Evolutionary conservation across 2,113 vertebrate genomes (phyloP), one percentile per base, ranked within the genome.

Genomic region (Nycticryphes semicollaris): DNA sequence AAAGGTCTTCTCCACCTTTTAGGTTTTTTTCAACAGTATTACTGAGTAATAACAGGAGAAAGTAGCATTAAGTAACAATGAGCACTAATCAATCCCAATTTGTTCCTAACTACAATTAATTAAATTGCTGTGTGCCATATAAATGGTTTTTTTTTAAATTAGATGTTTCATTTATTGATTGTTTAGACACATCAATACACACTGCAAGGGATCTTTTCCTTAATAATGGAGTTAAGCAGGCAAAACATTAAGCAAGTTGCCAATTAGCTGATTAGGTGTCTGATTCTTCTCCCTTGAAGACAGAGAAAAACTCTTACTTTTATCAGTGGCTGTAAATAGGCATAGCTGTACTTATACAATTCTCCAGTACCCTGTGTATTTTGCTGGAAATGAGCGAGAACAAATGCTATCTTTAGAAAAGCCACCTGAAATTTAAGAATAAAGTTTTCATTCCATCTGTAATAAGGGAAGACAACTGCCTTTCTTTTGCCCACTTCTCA

Each of bases 31-130:
- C 41, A 60, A 47, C n/a, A 51, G 56, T 78, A 75, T 43, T 89
- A 41, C 53, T 24, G 30, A 74, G 39, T 45, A 66, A 77, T 20
- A 91, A 39, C 15, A 63, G 45, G 25, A 48, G 43, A 69, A 95
- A 78, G 57, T 22, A 80, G 15, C 12, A 7, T 90, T 93, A 94
- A 97, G 59, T 91, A 88, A 86, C 75, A 90, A 51, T 64, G 84
- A 95, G 64, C 28, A 81, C 51, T 87, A 95, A 95, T 96, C 95
- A 97, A 93, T 97, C 90, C 90, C 64, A 87, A 90, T 96, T 90
- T 88, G 85, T 81, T 83, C 60, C 68, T 86, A 93, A 91, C 37
- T 54, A 54, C 93, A 88, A 92, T 90, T 94, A 90, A 97, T 96
- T 94, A 62, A 87, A 95, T 77, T 86, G 47, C 76, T 54, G 23